Conservation (phyloP, 1,140 invertebrate species). For the Zaprionus vittiger region DNA sequence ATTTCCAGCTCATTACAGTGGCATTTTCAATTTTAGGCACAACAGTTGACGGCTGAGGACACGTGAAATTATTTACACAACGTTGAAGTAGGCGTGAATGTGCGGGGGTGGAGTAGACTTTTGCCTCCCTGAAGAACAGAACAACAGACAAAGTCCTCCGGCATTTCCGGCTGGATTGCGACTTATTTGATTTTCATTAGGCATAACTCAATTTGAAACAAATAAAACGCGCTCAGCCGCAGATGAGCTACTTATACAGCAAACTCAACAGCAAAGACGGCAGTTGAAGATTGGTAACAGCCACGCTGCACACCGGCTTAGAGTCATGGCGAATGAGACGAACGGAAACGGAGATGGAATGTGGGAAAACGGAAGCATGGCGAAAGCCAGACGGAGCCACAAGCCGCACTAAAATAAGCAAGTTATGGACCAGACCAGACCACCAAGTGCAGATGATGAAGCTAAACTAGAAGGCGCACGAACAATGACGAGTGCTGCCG, state of each 20-base stretch:
- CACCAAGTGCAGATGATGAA: conserved; percentile 77
- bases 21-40: conserved; percentile 41
- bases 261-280: conserved; percentile 22
- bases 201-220: conserved; percentile 83
- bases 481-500: conserved; percentile 52
- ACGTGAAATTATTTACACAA: conserved; percentile 37
- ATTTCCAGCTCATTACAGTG: conserved; percentile 45
- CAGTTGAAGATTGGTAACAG: conserved; percentile 32
- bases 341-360: conserved; percentile 65
- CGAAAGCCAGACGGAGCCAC: conserved; percentile 15
- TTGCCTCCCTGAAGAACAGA: conserved; percentile 3
- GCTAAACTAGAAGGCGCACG: conserved; percentile 72
- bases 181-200: conserved; percentile 83
- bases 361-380: neutral
- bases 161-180: conserved; percentile 79
- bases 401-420: conserved; percentile 38
- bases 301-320: conserved; percentile 33
- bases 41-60: conserved; percentile 1
- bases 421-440: conserved; percentile 52
- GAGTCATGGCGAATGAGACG: conserved; percentile 62
- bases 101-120: neutral
- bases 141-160: conserved; percentile 33
- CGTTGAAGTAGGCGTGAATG: conserved; percentile 46
- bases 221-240: conserved; percentile 80
- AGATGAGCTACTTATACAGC: conserved; percentile 80